Percentiles rank a stretch among this genome's conserved stretches.
These are phyloP conservation scores for Pygathrix nemaeus DNA, from an alignment of 2,113 vertebrate genomes.

Conservation along the genomic window DNA sequence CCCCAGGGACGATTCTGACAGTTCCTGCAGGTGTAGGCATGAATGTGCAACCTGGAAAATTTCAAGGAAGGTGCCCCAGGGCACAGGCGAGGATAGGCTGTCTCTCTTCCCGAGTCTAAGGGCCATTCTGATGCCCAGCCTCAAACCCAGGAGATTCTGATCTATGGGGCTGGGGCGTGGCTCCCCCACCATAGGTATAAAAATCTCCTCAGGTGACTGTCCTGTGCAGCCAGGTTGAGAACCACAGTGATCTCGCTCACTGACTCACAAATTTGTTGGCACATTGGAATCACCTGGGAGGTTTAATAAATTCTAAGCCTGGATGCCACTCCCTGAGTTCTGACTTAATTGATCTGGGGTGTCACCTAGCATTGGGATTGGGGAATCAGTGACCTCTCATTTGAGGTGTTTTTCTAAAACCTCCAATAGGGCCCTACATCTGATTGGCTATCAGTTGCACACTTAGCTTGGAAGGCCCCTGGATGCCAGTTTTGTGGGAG, in stretches of 20 bases:
- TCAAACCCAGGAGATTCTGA: background rate
- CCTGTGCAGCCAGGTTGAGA: background rate
- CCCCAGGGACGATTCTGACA: background rate
- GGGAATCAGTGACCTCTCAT: background rate
- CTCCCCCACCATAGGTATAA: background rate
- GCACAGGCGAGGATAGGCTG: too few relatives aligned
- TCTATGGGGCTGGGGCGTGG: fast-evolving
- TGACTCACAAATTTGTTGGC: background rate
- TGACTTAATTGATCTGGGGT: background rate
- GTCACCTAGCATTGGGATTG: too few relatives aligned
- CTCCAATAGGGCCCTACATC: background rate
- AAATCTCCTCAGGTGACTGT: background rate
- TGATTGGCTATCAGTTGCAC: background rate
- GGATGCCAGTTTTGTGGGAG: background rate
- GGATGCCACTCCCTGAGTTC: background rate
- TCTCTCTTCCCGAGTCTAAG: background rate
- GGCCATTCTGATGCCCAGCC: fast-evolving
- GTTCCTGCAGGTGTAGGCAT: too few relatives aligned
- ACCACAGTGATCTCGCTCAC: background rate
- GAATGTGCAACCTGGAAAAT: background rate
- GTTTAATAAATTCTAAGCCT: background rate
- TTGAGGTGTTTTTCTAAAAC: background rate
- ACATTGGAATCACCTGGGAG: background rate
- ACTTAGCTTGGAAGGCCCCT: background rate
- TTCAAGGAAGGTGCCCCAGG: background rate